Percentiles rank a stretch among this genome's conserved stretches.
Evolutionary conservation across 2,113 vertebrate genomes (phyloP).

Genomic region (Micronycteris hirsuta): DNA sequence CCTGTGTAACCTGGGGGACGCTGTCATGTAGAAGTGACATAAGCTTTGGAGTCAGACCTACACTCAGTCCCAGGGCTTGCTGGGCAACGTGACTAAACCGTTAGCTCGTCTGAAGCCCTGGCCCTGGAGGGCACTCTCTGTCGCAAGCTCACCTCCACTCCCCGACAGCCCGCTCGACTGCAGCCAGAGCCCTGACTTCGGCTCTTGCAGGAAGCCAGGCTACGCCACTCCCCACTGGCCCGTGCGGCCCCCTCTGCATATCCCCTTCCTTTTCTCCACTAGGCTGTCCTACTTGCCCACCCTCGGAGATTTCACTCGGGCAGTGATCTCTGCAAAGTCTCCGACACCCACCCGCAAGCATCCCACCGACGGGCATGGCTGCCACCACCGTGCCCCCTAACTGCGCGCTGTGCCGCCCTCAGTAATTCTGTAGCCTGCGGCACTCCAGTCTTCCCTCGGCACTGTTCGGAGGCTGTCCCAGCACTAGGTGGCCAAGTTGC

Average conservation of each 20-base stretch:
- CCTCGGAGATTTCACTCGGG: not conserved
- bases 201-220: too few species aligned
- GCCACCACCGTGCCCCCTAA: not conserved
- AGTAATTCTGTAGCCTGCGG: not conserved
- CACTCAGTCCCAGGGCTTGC: not conserved
- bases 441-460: not conserved
- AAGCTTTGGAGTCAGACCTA: not conserved
- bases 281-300: too few species aligned
- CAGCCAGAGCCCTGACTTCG: too few species aligned
- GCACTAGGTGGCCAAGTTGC: not conserved
- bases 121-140: not conserved
- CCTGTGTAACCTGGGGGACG: too few species aligned
- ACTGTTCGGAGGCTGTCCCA: too few species aligned
- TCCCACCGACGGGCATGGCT: not conserved
- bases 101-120: not conserved
- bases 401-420: accelerated
- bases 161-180: not conserved
- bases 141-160: not conserved
- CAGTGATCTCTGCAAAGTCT: not conserved
- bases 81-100: not conserved
- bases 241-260: too few species aligned
- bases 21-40: not conserved
- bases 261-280: not conserved
- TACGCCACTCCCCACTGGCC: not conserved
- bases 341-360: not conserved